A percentile compares a stretch with the other conserved stretches of the same genome.
Evolutionary conservation across 1,140 invertebrate species (phyloP).

Genomic region (Sesamia nonagrioides): DNA sequence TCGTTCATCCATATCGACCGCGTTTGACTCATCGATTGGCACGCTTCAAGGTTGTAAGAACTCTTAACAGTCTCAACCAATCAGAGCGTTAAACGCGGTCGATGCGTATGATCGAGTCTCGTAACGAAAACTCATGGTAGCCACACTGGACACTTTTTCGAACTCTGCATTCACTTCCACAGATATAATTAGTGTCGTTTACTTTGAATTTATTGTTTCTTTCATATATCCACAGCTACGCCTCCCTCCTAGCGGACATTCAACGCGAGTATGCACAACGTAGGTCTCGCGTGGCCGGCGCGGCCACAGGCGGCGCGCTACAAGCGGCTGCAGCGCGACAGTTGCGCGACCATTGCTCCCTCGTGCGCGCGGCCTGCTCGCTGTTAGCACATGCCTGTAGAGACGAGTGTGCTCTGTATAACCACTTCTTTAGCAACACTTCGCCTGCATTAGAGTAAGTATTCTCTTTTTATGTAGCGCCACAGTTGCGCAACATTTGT

Average conservation of each 20-base stretch:
- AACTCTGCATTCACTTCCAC: no score
- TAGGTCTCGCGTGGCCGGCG: conserved; percentile 91
- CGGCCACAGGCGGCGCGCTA: conserved; percentile 93
- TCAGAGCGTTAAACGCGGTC: no score
- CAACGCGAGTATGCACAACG: conserved; percentile 95
- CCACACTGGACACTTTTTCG: no score
- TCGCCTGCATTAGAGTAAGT: conserved; percentile 90
- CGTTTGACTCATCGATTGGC: no score
- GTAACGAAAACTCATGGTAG: no score
- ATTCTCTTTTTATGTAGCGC: conserved; percentile 86
- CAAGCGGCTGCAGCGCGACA: conserved; percentile 91
- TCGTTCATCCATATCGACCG: no score
- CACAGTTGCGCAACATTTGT: conserved; percentile 91
- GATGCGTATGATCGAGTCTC: no score
- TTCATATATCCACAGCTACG: conserved; percentile 89
- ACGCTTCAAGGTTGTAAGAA: no score
- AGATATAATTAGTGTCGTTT: no score
- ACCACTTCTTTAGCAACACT: conserved; percentile 94
- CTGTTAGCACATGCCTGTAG: conserved; percentile 96
- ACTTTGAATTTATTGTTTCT: background rate
- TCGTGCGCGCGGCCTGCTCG: conserved; percentile 95
- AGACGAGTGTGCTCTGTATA: conserved; percentile 96
- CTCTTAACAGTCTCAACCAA: no score
- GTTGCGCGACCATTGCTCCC: conserved; percentile 94
- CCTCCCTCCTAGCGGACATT: conserved; percentile 93